These are phyloP conservation scores for Thereva nobilitata DNA, from an alignment of 2,888 invertebrate species.

Conservation along the genomic window DNA sequence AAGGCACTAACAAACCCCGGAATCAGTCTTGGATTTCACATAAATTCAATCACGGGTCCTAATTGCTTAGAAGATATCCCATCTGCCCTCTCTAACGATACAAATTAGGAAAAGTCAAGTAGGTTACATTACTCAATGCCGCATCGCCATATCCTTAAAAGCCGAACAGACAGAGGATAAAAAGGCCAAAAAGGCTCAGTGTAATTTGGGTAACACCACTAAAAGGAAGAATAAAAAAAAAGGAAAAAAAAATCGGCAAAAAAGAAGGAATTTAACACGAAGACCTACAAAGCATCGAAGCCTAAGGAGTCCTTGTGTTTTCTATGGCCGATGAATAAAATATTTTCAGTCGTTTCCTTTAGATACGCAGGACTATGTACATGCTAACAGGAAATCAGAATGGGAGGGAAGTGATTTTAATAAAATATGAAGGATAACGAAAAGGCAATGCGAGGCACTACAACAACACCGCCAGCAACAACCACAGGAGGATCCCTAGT, in stretches of 20 bases:
- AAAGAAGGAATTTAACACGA: constrained; percentile 23
- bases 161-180: constrained; percentile 25
- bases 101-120: constrained; percentile 30
- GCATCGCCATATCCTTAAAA: constrained; percentile 27
- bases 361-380: constrained; percentile 30
- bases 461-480: constrained; percentile 12
- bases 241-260: constrained; percentile 6
- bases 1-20: too few species aligned
- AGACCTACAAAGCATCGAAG: constrained; percentile 28
- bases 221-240: constrained; percentile 24
- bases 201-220: constrained; percentile 30
- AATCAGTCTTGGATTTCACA: background rate
- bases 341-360: constrained; percentile 29
- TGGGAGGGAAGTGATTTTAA: constrained; percentile 59
- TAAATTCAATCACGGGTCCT: constrained; percentile 23
- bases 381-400: constrained; percentile 52
- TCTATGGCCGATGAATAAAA: constrained; percentile 34
- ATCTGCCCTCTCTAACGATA: constrained; percentile 27
- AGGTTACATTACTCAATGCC: constrained; percentile 34
- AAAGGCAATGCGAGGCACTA: background rate
- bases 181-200: constrained; percentile 21
- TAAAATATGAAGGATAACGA: constrained; percentile 53
- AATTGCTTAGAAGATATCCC: constrained; percentile 30
- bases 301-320: constrained; percentile 26
- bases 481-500: constrained; percentile 4